phyloP scores from a whole-genome alignment of 2,113 vertebrate genomes.

The Cyprinus carpio region DNA sequence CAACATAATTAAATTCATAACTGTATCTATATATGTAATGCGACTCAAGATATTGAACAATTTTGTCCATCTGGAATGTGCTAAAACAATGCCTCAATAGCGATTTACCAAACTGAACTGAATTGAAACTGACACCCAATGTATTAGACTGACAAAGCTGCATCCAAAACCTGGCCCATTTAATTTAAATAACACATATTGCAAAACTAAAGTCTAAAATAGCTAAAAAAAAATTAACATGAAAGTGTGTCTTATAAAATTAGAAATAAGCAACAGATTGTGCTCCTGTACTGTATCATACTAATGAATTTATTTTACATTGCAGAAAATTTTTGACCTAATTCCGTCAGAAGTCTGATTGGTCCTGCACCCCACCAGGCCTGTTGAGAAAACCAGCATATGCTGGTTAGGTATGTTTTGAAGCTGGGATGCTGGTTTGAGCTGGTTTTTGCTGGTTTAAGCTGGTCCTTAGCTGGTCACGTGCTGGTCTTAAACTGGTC shows the following conservation, averaged over 20 bases:
- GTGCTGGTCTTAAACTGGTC: too few species aligned
- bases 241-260: not conserved
- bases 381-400: too few species aligned
- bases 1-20: not conserved
- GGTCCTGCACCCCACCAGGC: not conserved
- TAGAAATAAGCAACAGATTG: not conserved
- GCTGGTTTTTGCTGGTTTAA: too few species aligned
- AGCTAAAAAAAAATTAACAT: not conserved
- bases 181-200: not conserved
- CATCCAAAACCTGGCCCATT: not conserved
- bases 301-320: not conserved
- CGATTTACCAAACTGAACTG: not conserved
- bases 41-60: not conserved
- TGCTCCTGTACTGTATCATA: not conserved
- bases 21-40: not conserved
- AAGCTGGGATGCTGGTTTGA: too few species aligned
- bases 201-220: not conserved
- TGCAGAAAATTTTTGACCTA: not conserved
- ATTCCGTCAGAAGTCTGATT: not conserved
- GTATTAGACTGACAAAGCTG: not conserved
- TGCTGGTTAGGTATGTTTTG: too few species aligned
- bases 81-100: not conserved
- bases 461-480: too few species aligned
- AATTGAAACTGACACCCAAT: not conserved
- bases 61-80: not conserved